Evolutionary conservation across 2,113 vertebrate species (phyloP).

Genomic region (Rousettus leschenaultii): DNA sequence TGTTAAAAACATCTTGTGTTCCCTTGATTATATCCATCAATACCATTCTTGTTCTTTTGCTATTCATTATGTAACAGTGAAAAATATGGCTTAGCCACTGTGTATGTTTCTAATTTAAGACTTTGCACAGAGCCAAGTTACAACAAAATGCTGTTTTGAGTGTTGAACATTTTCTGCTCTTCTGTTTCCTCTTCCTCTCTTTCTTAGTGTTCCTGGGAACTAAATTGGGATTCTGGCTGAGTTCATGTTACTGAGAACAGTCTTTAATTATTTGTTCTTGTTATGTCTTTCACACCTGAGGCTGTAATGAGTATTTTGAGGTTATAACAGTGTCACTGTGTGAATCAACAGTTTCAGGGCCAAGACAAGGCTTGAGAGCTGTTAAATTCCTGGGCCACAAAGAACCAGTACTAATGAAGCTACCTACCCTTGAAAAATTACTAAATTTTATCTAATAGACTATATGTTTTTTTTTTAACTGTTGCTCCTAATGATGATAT

Average conservation of each 20-base stretch:
- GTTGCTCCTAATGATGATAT: neutral
- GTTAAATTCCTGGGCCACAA: neutral
- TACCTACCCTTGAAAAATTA: neutral
- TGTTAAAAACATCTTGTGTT: neutral
- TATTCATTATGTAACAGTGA: neutral
- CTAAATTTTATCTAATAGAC: neutral
- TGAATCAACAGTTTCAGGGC: neutral
- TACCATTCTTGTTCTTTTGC: neutral
- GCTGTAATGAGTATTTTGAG: neutral
- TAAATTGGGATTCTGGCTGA: slow-evolving; percentile 2
- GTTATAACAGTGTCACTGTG: neutral
- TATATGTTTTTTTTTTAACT: neutral
- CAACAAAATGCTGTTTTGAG: neutral
- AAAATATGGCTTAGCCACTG: neutral
- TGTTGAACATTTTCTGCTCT: neutral
- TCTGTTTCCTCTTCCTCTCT: neutral
- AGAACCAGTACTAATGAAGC: neutral
- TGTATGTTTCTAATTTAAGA: neutral
- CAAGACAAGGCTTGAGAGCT: neutral
- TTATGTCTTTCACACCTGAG: neutral
- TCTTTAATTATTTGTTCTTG: slow-evolving; percentile 52
- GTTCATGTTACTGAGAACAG: neutral
- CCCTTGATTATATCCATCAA: neutral
- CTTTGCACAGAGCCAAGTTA: neutral
- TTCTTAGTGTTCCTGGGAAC: neutral